Evolutionary conservation across 2,113 vertebrate genomes (phyloP), one percentile per base, ranked within the genome.

Genomic region (Danio rerio): DNA sequence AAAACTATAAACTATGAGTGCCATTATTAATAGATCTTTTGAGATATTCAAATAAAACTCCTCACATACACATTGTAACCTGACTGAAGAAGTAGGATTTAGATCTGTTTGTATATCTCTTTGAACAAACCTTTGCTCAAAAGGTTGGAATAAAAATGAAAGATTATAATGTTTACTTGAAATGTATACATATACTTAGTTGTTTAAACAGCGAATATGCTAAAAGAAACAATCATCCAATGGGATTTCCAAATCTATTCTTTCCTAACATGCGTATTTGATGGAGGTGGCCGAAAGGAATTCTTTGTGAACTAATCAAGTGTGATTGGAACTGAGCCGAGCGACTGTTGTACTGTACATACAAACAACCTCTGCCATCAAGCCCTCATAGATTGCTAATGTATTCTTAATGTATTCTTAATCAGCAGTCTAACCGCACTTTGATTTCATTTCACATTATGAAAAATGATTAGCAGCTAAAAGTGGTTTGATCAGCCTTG

Each of bases 401-500:
- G 73, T n/a, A 61, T 52, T 80, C 78, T 83, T 86, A 86, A 86
- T 86, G 81, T 81, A 83, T 84, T 84, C 74, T 83, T 78, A 83
- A 83, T 83, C 81, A 78, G 20, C 78, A 58, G 50, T 56, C 55
- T 70, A 81, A 66, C 55, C 55, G 16, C n/a, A 18, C 78, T 80
- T 59, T 81, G 71, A 83, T 83, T 83, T 86, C 47, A 10, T 74
- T 49, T 18, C 59, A 68, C 50, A 15, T 84, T 68, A 66, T 40
- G 5, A 45, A 65, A 53, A 77, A 74, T 81, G 71, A 83, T 83
- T 83, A 78, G 65, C 13, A 16, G 53, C 9, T 40, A 47, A 78
- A 76, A 49, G 6, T 45, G 47, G 62, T 75, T 3, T 31, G 31
- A 31, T 31, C 31, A 31, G 31, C 31, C 31, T 31, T 31, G 31